A percentile compares a stretch with the other conserved stretches of the same genome.
These are phyloP conservation scores for Micronycteris hirsuta DNA, from an alignment of 2,113 vertebrate genomes.

Conservation along the genomic window DNA sequence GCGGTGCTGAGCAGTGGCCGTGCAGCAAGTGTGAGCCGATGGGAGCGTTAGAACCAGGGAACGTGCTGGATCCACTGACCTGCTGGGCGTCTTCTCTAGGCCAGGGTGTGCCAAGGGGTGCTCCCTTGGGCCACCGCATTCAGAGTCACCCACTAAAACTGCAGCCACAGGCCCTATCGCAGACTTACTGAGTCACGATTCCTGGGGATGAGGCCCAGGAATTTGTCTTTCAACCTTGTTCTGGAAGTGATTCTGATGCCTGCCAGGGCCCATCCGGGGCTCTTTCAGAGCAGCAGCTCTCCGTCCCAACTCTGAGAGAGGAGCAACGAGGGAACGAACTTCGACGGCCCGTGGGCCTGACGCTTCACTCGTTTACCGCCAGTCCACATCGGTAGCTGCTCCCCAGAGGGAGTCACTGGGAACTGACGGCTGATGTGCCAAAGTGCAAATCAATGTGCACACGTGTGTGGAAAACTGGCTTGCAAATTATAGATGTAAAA, in stretches of 20 bases:
- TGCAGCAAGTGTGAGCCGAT: not conserved
- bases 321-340: not conserved
- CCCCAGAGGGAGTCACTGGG: not conserved
- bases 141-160: not conserved
- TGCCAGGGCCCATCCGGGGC: too few relatives aligned
- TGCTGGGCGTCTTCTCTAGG: not conserved
- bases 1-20: not conserved
- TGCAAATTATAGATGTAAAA: constrained; percentile 27
- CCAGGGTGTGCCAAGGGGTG: not conserved
- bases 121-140: accelerated
- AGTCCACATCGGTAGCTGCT: not conserved
- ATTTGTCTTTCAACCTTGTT: not conserved
- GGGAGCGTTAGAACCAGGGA: not conserved
- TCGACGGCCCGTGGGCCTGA: not conserved
- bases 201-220: not conserved
- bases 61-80: not conserved
- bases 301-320: not conserved
- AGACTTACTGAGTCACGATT: not conserved
- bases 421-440: not conserved
- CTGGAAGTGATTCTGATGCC: not conserved
- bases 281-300: not conserved
- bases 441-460: not conserved
- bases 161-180: not conserved
- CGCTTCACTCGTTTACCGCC: not conserved
- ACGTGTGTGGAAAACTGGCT: not conserved